These are phyloP conservation scores for Mechanitis messenoides DNA, from an alignment of 2,888 invertebrate genomes.

Conservation along the genomic window DNA sequence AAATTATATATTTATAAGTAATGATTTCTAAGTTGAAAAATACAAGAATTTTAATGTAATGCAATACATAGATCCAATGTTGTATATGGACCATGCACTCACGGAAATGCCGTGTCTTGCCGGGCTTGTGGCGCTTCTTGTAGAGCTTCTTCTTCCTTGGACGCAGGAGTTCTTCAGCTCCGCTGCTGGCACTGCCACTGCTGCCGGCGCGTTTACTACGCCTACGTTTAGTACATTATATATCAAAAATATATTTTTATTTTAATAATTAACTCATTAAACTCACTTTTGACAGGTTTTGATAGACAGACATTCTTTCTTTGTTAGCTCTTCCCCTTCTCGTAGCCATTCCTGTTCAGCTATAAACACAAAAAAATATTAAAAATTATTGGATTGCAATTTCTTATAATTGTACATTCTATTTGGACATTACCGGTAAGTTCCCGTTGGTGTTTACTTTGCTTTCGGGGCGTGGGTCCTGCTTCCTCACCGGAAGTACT, in stretches of 20 bases:
- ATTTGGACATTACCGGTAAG: conserved; percentile 49
- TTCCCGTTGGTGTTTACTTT: conserved; percentile 73
- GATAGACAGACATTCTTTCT: conserved; percentile 64
- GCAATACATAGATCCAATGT: conserved; percentile 7
- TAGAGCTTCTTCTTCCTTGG: conserved; percentile 79
- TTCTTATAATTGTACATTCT: background rate
- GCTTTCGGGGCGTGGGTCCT: conserved; percentile 79
- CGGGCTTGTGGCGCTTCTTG: conserved; percentile 79
- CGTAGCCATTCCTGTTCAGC: conserved; percentile 73
- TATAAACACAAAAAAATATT: conserved; percentile 34
- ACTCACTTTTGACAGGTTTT: conserved; percentile 73
- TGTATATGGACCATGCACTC: conserved; percentile 53
- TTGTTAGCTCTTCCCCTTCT: conserved; percentile 67
- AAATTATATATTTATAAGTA: conserved; percentile 32
- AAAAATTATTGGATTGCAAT: conserved; percentile 14
- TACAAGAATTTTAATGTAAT: conserved; percentile 3
- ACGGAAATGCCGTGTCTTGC: conserved; percentile 67
- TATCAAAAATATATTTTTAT: conserved; percentile 2
- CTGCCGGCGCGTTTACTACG: conserved; percentile 69
- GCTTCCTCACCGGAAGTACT: conserved; percentile 73
- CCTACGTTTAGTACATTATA: conserved; percentile 33
- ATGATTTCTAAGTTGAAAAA: conserved; percentile 15
- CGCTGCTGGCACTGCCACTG: conserved; percentile 71
- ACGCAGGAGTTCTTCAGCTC: conserved; percentile 65
- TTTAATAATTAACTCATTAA: background rate